A percentile compares a stretch with the other conserved stretches of the same genome.
Conservation (phyloP, 2,797 vertebrate genomes). For the Masticophis lateralis region DNA sequence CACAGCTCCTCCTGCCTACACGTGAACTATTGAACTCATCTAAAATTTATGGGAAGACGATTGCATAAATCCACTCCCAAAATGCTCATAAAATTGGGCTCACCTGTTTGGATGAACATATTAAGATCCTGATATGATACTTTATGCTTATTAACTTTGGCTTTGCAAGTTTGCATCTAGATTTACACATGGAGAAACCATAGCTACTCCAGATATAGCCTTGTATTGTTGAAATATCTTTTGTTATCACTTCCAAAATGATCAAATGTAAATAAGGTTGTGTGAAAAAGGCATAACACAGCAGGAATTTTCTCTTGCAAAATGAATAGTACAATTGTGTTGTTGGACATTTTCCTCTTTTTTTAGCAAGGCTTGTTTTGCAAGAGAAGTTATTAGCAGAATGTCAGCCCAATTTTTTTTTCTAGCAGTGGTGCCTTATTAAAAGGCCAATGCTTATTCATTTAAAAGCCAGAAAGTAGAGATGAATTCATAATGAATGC, state of each 20-base stretch:
- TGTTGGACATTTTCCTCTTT: not conserved
- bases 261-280: conserved; percentile 48
- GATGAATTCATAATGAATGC: conserved; percentile 67
- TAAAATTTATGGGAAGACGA: conserved; percentile 26
- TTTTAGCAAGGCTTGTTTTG: not conserved
- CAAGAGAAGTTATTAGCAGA: not conserved
- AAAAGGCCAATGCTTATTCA: conserved; percentile 61
- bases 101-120: not conserved
- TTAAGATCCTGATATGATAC: conserved; percentile 4
- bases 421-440: conserved; percentile 46
- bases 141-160: not conserved
- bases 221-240: conserved; percentile 24
- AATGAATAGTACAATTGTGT: not conserved
- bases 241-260: conserved; percentile 33
- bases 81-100: conserved; percentile 29
- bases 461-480: conserved; percentile 64
- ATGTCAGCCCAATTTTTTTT: not conserved
- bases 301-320: not conserved
- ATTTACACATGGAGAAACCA: conserved; percentile 46
- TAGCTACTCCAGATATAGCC: conserved; percentile 25
- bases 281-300: not conserved
- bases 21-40: not conserved
- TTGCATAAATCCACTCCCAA: conserved; percentile 14
- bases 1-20: not conserved
- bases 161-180: conserved; percentile 56